phyloP scores from a whole-genome alignment of 2,113 vertebrate genomes.

The Phaethon lepturus region DNA sequence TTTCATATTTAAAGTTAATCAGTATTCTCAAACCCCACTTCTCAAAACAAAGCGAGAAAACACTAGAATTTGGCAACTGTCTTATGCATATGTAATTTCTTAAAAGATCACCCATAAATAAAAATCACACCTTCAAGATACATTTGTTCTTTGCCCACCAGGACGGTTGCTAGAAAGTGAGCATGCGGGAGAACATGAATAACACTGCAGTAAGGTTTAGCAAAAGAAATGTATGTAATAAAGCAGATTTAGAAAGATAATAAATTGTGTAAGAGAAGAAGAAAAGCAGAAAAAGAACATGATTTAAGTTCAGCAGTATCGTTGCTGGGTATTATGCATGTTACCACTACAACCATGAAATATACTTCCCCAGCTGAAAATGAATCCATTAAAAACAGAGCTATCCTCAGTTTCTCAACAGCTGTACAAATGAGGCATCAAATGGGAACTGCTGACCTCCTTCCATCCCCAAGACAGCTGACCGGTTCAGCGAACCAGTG shows the following conservation, averaged over 20 bases:
- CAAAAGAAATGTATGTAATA: background rate
- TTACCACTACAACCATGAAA: background rate
- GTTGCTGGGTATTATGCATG: background rate
- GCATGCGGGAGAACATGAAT: background rate
- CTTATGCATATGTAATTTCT: background rate
- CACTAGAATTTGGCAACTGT: background rate
- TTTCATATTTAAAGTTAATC: background rate
- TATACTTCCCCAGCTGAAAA: background rate
- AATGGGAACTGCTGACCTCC: background rate
- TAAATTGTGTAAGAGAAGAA: background rate
- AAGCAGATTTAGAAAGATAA: background rate
- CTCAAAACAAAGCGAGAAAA: background rate
- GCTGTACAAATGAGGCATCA: background rate
- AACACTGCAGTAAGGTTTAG: background rate
- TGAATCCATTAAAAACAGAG: background rate
- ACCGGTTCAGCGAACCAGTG: background rate
- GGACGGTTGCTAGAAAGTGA: background rate
- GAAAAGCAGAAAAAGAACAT: background rate
- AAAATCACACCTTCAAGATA: background rate
- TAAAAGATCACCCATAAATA: background rate
- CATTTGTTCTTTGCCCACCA: background rate
- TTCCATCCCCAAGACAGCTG: background rate
- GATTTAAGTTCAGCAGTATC: background rate
- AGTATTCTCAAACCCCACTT: background rate
- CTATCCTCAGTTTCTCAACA: background rate